phyloP scores from a whole-genome alignment of 2,113 vertebrate genomes.

The Galeopterus variegatus region DNA sequence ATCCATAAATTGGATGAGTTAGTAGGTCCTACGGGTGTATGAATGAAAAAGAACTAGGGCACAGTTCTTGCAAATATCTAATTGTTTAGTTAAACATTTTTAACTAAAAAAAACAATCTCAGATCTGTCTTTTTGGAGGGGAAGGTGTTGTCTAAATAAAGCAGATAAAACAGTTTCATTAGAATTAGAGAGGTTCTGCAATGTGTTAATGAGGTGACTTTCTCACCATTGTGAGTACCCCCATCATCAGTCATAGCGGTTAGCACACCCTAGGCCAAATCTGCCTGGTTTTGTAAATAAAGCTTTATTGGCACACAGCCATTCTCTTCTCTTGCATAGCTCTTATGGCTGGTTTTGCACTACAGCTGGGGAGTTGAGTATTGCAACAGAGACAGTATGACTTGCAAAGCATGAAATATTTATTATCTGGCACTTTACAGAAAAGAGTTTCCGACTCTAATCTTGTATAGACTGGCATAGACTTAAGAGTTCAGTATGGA shows the following conservation, averaged over 20 bases:
- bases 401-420: not conserved
- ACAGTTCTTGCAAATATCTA: not conserved
- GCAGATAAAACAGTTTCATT: not conserved
- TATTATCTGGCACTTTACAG: not conserved
- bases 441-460: not conserved
- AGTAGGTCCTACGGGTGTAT: fast-evolving
- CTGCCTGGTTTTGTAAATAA: slow-evolving; percentile 3
- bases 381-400: not conserved
- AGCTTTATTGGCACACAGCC: not conserved
- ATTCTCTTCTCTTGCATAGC: not conserved
- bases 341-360: not conserved
- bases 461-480: not conserved
- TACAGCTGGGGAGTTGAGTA: not conserved
- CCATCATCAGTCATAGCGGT: not conserved
- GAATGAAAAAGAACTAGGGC: not conserved
- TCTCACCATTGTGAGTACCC: not conserved
- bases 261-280: not conserved
- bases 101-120: not conserved
- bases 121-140: not conserved
- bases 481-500: not conserved
- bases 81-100: slow-evolving; percentile 41
- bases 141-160: not conserved
- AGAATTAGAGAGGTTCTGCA: not conserved
- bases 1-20: not conserved
- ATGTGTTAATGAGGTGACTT: not conserved